Conservation (phyloP, 2,797 vertebrate genomes). For the Phoxinus dragarum region DNA sequence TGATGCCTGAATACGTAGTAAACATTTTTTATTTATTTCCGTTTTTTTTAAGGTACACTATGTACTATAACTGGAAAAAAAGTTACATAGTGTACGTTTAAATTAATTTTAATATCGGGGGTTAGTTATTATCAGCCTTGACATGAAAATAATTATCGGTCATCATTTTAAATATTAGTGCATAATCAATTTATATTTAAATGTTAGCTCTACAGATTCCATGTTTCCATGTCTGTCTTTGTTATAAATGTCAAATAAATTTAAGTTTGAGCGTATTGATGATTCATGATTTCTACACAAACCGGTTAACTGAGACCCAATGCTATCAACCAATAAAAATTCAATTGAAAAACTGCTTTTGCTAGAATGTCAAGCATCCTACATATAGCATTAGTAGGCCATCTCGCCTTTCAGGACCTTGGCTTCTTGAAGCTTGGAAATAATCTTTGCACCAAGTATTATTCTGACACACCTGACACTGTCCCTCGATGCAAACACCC, state of each 20-base stretch:
- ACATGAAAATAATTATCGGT: background rate
- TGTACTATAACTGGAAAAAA: background rate
- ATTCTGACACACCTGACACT: conserved; percentile 84
- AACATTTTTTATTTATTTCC: background rate
- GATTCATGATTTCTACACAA: background rate
- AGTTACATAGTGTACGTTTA: too few species aligned
- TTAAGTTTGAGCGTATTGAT: background rate
- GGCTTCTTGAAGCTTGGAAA: background rate
- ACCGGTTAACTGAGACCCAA: background rate
- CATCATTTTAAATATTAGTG: background rate
- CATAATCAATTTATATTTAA: background rate
- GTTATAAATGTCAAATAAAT: background rate
- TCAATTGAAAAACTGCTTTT: background rate
- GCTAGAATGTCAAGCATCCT: background rate
- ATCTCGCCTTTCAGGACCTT: background rate
- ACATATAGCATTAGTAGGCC: background rate
- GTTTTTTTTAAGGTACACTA: too few species aligned
- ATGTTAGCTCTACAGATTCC: background rate
- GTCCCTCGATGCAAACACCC: conserved; percentile 88
- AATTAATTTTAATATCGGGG: background rate
- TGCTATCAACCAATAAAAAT: background rate
- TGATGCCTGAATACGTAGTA: background rate
- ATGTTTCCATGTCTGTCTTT: background rate
- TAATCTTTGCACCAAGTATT: background rate
- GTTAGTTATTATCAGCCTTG: background rate